Base-by-base conservation (phyloP, 1,140 invertebrate species). In the Drosophila pachea region DNA sequence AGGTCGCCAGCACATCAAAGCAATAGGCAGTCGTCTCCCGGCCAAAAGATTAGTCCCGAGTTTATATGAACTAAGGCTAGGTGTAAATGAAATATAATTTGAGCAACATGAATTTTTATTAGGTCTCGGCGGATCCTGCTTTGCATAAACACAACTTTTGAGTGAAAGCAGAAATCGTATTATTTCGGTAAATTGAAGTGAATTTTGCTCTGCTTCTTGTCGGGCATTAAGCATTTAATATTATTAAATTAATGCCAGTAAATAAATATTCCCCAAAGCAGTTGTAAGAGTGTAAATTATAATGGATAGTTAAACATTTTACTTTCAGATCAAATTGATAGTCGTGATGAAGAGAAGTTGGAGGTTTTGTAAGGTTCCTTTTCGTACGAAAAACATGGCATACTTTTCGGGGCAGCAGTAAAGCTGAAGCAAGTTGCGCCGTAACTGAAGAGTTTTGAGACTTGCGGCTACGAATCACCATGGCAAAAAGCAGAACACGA, bases 11-110 rank as follows among this genome's bases (percentile, higher is more conserved):
- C 12, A 75, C 68, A 78, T 78, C 79, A 75, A 63, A 73, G 63
- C 62, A 49, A 40, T 54, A 33, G 45, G 59, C 43, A 22, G 22
- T 14, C 31, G 22, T 14, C 31, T 12, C 36, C 7, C 22, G 22
- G 22, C 47, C 54, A 49, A 43, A 12, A 33, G 22, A 48, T 22
- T 22, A 36, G 8, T 11, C 36, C 35, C 52, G 73, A 73, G 54
- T 60, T 49, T 52, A 74, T 63, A 66, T 78, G 72, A 74, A 84
- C 76, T 69, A 68, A 82, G 79, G 68, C 68, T 54, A 79, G 79
- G 76, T 76, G 79, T 73, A 84, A 83, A 84, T 84, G 67, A 73
- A 83, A 84, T 83, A 84, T 84, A 75, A 84, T 84, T 84, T 78
- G 54, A 58, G 69, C 84, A 84, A 73, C 76, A 78, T 78, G 79